Conservation (phyloP, 1,140 invertebrate genomes). For the Lucilia sericata region DNA sequence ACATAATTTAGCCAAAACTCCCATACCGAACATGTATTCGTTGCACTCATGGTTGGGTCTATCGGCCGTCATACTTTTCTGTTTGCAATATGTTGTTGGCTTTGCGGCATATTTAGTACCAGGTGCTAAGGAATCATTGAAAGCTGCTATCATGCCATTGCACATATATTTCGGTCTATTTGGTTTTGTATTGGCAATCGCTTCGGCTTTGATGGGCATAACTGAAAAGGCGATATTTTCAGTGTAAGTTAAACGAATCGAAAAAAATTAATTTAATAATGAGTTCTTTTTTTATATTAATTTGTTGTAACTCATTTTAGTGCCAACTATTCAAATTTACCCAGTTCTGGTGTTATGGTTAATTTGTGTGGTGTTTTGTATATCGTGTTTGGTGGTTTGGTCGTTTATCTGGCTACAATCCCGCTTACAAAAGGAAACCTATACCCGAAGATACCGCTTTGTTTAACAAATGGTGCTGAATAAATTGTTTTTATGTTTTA, state of each 20-base stretch:
- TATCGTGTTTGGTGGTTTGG: conserved; percentile 77
- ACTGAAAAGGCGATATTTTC: conserved; percentile 85
- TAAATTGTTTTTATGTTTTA: conserved; percentile 44
- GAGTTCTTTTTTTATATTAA: neutral
- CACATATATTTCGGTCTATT: conserved; percentile 85
- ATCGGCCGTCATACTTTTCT: conserved; percentile 80
- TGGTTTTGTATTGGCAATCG: conserved; percentile 80
- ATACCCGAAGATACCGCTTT: conserved; percentile 82
- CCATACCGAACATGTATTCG: conserved; percentile 84
- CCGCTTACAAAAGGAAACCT: conserved; percentile 78
- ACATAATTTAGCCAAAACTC: conserved; percentile 76
- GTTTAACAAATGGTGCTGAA: conserved; percentile 60
- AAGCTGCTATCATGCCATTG: conserved; percentile 79
- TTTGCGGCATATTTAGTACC: conserved; percentile 83
- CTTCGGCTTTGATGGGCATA: conserved; percentile 81
- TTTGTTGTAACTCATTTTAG: conserved; percentile 49
- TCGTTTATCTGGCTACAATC: conserved; percentile 81
- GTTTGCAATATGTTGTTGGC: conserved; percentile 82
- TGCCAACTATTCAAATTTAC: conserved; percentile 69
- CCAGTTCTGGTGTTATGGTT: conserved; percentile 76
- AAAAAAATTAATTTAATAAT: neutral
- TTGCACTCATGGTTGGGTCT: conserved; percentile 91
- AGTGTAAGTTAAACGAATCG: conserved; percentile 64
- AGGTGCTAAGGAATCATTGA: conserved; percentile 72
- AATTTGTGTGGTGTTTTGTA: conserved; percentile 83